Percentiles rank a stretch among this genome's conserved stretches.
Conservation (phyloP, 1,140 invertebrate genomes). For the Bombus waltoni region DNA sequence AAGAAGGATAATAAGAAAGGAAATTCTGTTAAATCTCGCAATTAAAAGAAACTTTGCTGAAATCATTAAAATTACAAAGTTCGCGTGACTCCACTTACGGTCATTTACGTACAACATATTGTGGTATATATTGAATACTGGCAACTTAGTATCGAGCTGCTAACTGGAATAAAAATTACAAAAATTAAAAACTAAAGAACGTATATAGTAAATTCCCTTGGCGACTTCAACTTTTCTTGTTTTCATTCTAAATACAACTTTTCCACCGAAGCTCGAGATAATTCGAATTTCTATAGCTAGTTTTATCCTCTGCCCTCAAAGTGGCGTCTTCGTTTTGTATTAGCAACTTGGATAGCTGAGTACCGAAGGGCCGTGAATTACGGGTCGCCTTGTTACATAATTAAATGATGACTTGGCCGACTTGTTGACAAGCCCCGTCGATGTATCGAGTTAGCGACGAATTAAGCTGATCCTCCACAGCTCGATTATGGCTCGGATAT, state of each 20-base stretch:
- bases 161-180: too few relatives aligned
- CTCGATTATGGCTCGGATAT: slow-evolving; percentile 69
- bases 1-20: too few relatives aligned
- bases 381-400: slow-evolving; percentile 74
- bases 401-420: slow-evolving; percentile 77
- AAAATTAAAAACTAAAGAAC: not conserved
- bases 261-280: not conserved
- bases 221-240: not conserved
- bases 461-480: slow-evolving; percentile 67
- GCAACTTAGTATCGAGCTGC: too few relatives aligned
- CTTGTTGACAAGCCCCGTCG: slow-evolving; percentile 75
- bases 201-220: not conserved
- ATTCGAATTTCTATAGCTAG: not conserved
- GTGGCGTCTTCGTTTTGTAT: not conserved
- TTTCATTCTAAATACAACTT: not conserved
- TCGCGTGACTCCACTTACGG: not conserved
- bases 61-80: not conserved
- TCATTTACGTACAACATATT: too few relatives aligned
- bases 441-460: slow-evolving; percentile 74
- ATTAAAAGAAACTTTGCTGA: too few relatives aligned
- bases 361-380: slow-evolving; percentile 51
- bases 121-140: too few relatives aligned
- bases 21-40: too few relatives aligned
- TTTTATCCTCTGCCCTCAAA: not conserved
- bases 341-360: slow-evolving; percentile 25